Percentiles rank a stretch among this genome's conserved stretches.
Evolutionary conservation across 2,888 invertebrate species (phyloP).

Genomic region (Eledona agricola): DNA sequence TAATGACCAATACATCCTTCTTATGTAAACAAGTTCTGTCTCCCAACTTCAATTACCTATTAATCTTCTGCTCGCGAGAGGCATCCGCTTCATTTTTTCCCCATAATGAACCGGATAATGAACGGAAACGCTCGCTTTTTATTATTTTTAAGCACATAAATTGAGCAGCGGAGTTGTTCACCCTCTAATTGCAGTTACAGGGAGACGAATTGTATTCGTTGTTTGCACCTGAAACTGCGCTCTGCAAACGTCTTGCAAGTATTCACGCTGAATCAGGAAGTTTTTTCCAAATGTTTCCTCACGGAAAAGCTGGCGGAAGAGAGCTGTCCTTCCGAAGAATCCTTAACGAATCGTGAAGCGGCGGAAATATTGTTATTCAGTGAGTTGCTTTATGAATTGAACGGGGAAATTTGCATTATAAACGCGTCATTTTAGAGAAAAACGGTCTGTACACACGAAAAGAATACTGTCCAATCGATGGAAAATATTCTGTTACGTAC

Average conservation of each 20-base stretch:
- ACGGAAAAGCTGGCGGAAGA: constrained; percentile 68
- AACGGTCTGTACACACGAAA: constrained; percentile 64
- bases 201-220: constrained; percentile 69
- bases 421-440: constrained; percentile 61
- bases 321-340: constrained; percentile 66
- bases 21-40: constrained; percentile 29
- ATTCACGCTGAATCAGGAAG: constrained; percentile 67
- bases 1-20: constrained; percentile 24
- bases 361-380: constrained; percentile 69
- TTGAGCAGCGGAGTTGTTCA: constrained; percentile 17
- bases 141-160: constrained; percentile 11
- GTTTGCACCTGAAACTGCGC: constrained; percentile 68
- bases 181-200: constrained; percentile 60
- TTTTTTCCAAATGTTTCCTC: constrained; percentile 67
- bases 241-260: constrained; percentile 71
- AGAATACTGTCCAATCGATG: constrained; percentile 72
- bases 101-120: constrained; percentile 12
- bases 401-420: constrained; percentile 15
- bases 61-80: constrained; percentile 12
- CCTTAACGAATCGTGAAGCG: constrained; percentile 52
- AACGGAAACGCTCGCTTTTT: constrained; percentile 25
- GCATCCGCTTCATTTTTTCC: constrained; percentile 24
- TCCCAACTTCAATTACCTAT: constrained; percentile 22
- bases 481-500: constrained; percentile 69
- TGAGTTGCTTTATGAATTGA: constrained; percentile 58